Evolutionary conservation across 2,888 invertebrate species (phyloP).

Genomic region (Zeuzera pyrina): DNA sequence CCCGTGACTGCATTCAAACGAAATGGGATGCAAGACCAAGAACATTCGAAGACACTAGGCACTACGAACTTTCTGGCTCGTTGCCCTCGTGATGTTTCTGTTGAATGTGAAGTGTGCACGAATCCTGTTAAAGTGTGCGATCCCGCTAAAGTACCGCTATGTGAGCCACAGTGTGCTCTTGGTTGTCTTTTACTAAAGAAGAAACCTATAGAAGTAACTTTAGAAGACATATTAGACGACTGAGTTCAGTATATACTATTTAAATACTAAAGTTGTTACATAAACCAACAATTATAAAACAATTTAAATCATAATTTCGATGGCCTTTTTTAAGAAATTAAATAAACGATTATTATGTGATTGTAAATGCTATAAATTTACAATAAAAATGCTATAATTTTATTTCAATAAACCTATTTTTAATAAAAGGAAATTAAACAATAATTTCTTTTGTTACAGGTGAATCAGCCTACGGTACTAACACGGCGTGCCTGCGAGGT

Average conservation of each 20-base stretch:
- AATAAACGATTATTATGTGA: not conserved
- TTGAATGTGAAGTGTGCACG: slow-evolving; percentile 39
- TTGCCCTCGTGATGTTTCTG: slow-evolving; percentile 44
- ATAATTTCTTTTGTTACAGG: slow-evolving; percentile 26
- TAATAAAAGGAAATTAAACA: not conserved
- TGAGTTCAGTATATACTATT: slow-evolving; percentile 7
- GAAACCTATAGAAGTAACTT: slow-evolving; percentile 42
- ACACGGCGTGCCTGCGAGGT: slow-evolving; percentile 58
- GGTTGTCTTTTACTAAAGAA: slow-evolving; percentile 29
- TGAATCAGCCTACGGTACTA: slow-evolving; percentile 47
- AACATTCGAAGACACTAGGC: slow-evolving; percentile 49
- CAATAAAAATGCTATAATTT: not conserved
- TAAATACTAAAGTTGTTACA: too few relatives aligned
- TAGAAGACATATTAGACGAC: slow-evolving; percentile 46
- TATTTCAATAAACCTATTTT: not conserved
- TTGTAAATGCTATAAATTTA: not conserved
- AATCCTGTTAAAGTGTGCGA: slow-evolving; percentile 34
- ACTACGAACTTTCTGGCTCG: slow-evolving; percentile 50
- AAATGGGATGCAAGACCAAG: slow-evolving; percentile 64
- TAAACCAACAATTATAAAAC: too few relatives aligned
- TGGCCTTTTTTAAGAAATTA: not conserved
- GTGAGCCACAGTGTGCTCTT: slow-evolving; percentile 13
- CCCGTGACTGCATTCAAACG: slow-evolving; percentile 62
- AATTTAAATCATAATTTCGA: not conserved
- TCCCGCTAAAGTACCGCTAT: slow-evolving; percentile 43